Percentiles rank a stretch among this genome's conserved stretches.
phyloP scores from a whole-genome alignment of 1,140 invertebrate species.

The Agraylea sexmaculata region DNA sequence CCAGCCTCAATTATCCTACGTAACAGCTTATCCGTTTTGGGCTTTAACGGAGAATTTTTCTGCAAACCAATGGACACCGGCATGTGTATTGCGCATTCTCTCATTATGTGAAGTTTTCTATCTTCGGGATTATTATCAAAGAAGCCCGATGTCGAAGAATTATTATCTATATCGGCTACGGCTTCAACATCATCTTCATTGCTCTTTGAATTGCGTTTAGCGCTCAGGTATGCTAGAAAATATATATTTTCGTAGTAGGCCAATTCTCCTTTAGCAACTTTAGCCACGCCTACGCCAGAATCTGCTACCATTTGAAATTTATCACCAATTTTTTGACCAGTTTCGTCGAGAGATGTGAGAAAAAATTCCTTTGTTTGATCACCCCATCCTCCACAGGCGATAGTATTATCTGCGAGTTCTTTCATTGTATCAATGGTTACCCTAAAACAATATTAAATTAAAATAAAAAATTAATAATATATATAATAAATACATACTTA shows the following conservation, averaged over 20 bases:
- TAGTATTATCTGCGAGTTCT: conserved; percentile 49
- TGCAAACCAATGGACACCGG: conserved; percentile 67
- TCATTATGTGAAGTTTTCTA: conserved; percentile 64
- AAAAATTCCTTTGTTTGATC: conserved; percentile 58
- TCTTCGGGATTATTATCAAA: conserved; percentile 24
- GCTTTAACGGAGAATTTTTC: conserved; percentile 68
- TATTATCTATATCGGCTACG: conserved; percentile 10
- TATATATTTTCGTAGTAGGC: conserved; percentile 73
- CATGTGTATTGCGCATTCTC: conserved; percentile 65
- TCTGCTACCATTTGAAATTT: conserved; percentile 50
- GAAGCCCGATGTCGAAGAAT: conserved; percentile 20
- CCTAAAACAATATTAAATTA: conserved; percentile 28
- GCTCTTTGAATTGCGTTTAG: conserved; percentile 35
- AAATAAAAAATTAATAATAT: neutral
- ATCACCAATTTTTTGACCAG: conserved; percentile 49
- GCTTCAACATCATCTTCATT: conserved; percentile 7
- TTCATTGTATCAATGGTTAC: conserved; percentile 64
- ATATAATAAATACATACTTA: conserved; percentile 33
- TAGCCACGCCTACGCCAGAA: conserved; percentile 44
- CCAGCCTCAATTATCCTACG: conserved; percentile 58
- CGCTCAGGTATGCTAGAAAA: conserved; percentile 51
- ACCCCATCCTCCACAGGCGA: conserved; percentile 56
- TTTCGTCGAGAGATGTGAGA: conserved; percentile 48
- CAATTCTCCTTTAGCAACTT: conserved; percentile 54
- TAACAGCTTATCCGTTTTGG: conserved; percentile 53